Base-by-base conservation (phyloP, 2,113 vertebrate species). In the Clupea harengus region DNA sequence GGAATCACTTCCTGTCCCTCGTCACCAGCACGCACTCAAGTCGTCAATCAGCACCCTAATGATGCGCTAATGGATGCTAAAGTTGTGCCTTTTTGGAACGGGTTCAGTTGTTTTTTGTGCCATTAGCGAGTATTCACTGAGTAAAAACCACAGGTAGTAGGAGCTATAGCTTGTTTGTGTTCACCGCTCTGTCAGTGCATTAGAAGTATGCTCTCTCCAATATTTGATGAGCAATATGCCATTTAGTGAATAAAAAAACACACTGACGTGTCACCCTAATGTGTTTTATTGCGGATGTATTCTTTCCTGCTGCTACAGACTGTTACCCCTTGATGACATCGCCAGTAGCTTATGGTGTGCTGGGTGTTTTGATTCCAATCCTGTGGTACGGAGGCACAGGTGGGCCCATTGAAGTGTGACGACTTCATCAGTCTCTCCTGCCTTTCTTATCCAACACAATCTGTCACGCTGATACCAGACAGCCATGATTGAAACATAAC, bases 401-500 rank as follows among this genome's bases (percentile, higher is more conserved):
- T 78, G 72, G 9, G 28, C 72, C 32, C 3, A 15, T 44, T 78
- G 72, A 78, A 78, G 72, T 44, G 72, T 78, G 72, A 78, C 72
- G 25, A 32, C 72, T 78, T 78, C 28, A 78, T 78, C 28, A 32
- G 72, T 78, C 72, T 32, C 28, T 11, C 13, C 13, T 4, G 13
- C 25, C 72, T 4, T 39, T 11, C 72, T 78, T 78, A 78, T 78
- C 72, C 13, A 44, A 15, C 25, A 18, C 72, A 78, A 78, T 78
- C 32, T 78, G 72, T 78, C 72, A 78, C 20, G 72, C 72, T 15
- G 10, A 78, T 64, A n/a, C 60, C 22, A 64, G 60, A 64, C 72
- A 11, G 64, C 64, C n/a, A 78, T 32, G 72, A 78, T 78, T 78
- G 72, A 78, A 78, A 78, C 72, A 78, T 78, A 39, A 78, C 20